These are phyloP conservation scores for Guaruba guarouba DNA, from an alignment of 2,113 vertebrate species.

Conservation along the genomic window DNA sequence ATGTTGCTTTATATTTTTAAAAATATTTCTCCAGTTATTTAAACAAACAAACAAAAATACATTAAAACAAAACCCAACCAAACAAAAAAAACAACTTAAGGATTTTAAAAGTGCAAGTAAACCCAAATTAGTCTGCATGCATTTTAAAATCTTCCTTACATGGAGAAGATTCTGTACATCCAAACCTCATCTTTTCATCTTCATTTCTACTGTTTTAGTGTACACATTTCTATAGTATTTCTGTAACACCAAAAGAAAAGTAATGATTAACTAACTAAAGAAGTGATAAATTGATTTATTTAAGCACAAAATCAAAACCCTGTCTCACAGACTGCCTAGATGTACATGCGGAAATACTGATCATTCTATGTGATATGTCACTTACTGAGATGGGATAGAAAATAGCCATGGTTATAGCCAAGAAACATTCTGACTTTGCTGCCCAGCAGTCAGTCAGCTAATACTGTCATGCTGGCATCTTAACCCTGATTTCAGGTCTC, in stretches of 20 bases:
- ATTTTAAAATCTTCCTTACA: neutral
- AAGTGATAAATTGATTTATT: neutral
- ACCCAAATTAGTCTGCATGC: neutral
- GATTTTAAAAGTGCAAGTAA: neutral
- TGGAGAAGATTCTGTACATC: neutral
- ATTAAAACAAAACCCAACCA: neutral
- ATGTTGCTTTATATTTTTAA: neutral
- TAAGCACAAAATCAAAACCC: neutral
- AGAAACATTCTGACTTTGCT: neutral
- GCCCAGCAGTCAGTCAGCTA: neutral
- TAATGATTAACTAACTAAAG: neutral
- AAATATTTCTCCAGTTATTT: neutral
- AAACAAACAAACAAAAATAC: neutral
- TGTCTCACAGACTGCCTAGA: neutral
- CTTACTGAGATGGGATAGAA: neutral
- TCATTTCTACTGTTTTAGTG: neutral
- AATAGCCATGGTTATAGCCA: neutral
- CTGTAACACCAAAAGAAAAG: neutral
- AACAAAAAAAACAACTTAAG: neutral
- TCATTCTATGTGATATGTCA: neutral
- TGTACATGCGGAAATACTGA: neutral
- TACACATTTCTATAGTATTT: neutral
- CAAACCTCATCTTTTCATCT: neutral
- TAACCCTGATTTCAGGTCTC: neutral
- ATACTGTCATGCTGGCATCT: neutral